A percentile compares a stretch with the other conserved stretches of the same genome.
Conservation (phyloP, 2,888 invertebrate genomes). For the Lasioglossum villosulum region DNA sequence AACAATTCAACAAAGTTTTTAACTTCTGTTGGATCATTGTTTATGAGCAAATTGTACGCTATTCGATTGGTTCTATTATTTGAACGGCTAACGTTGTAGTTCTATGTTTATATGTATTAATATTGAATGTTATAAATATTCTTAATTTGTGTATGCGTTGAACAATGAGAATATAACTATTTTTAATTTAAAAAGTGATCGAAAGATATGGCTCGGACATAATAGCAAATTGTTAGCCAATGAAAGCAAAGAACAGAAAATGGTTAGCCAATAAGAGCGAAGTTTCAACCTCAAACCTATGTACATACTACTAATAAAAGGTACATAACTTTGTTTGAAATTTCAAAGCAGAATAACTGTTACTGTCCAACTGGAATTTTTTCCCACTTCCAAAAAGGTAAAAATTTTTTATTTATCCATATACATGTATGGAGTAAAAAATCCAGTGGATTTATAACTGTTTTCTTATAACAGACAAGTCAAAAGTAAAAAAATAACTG, state of each 20-base stretch:
- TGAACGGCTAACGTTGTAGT: not conserved
- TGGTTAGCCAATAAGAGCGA: not conserved
- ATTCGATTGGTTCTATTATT: slow-evolving; percentile 19
- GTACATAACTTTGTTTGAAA: no score
- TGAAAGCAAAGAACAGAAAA: not conserved
- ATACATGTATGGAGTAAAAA: no score
- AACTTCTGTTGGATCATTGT: not conserved
- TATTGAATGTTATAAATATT: not conserved
- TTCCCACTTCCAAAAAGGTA: no score
- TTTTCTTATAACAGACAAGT: no score
- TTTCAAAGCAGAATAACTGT: no score
- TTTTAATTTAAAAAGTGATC: not conserved
- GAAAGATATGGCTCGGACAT: not conserved
- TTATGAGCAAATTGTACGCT: not conserved
- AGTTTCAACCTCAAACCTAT: not conserved
- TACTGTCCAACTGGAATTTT: no score
- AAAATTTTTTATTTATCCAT: no score
- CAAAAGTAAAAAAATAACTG: no score
- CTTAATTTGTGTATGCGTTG: not conserved
- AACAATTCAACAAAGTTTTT: not conserved
- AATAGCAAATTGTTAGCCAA: not conserved
- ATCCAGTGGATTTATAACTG: no score
- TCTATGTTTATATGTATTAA: not conserved
- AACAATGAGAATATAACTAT: not conserved
- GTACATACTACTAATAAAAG: no score